A percentile compares a stretch with the other conserved stretches of the same genome.
Conservation (phyloP, 1,140 invertebrate species). For the Carposina sasakii region DNA sequence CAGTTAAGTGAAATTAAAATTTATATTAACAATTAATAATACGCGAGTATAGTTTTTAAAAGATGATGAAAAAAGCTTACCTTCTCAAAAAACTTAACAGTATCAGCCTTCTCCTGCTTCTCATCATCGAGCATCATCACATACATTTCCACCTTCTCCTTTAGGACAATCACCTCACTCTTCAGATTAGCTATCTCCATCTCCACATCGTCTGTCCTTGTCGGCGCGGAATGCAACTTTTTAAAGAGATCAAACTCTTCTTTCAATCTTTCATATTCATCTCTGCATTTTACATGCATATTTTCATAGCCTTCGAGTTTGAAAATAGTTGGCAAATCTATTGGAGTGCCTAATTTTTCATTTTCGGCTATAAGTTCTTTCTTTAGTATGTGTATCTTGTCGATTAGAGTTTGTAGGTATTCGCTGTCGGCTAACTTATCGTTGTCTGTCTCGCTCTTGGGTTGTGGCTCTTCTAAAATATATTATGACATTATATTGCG, state of each 20-base stretch:
- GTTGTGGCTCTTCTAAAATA: conserved; percentile 42
- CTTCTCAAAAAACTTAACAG: conserved; percentile 75
- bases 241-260: conserved; percentile 58
- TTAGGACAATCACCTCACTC: conserved; percentile 75
- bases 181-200: conserved; percentile 70
- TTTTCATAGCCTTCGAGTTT: conserved; percentile 61
- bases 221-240: no score
- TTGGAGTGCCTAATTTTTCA: conserved; percentile 68
- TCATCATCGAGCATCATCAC: conserved; percentile 50
- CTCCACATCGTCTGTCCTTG: conserved; percentile 42
- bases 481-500: no score
- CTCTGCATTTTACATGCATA: conserved; percentile 51
- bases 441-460: conserved; percentile 59
- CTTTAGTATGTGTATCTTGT: conserved; percentile 74
- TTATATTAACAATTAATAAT: no score
- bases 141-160: conserved; percentile 73
- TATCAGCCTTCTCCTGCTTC: conserved; percentile 77
- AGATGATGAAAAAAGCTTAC: conserved; percentile 52
- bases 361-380: conserved; percentile 73
- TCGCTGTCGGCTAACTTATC: conserved; percentile 63
- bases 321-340: conserved; percentile 71
- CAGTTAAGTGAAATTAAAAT: no score
- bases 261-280: conserved; percentile 60
- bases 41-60: neutral
- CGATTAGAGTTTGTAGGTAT: conserved; percentile 66